A percentile compares a stretch with the other conserved stretches of the same genome.
Evolutionary conservation across 2,113 vertebrate genomes (phyloP).

Genomic region (Eubucco bourcierii): DNA sequence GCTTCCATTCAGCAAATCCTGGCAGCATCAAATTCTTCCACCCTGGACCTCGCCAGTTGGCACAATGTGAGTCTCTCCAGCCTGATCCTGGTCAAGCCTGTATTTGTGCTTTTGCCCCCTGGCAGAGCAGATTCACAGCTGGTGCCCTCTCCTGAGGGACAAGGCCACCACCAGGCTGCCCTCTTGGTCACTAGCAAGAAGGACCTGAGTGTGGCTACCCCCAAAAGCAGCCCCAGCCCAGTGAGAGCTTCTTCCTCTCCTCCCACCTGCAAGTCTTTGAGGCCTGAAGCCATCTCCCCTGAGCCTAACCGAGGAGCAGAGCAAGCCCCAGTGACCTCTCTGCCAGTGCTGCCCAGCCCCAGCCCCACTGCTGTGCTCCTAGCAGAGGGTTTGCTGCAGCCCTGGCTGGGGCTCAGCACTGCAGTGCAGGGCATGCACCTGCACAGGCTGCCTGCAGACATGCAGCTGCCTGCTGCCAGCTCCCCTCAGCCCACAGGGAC

Average conservation of each 20-base stretch:
- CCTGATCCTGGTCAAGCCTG: slow-evolving; percentile 31
- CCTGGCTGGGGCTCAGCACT: not conserved
- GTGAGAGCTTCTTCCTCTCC: not conserved
- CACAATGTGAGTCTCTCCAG: not conserved
- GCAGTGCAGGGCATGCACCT: not conserved
- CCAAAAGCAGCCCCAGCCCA: not conserved
- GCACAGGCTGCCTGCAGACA: not conserved
- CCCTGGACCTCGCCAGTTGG: not conserved
- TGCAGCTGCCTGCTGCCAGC: not conserved
- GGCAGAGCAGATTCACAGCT: not conserved
- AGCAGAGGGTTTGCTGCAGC: accelerated
- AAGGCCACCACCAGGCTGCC: not conserved
- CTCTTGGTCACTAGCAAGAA: not conserved
- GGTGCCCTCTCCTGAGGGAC: not conserved
- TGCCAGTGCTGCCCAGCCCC: not conserved
- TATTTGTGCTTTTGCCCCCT: slow-evolving; percentile 33
- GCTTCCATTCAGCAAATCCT: slow-evolving; percentile 44
- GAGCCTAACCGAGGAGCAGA: not conserved
- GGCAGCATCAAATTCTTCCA: not conserved
- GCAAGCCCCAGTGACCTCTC: not conserved
- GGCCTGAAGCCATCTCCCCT: not conserved
- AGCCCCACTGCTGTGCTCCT: not conserved
- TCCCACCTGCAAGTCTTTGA: not conserved
- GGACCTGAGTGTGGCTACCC: not conserved
- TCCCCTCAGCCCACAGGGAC: not conserved